Percentiles rank a stretch among this genome's conserved stretches.
These are phyloP conservation scores for Molossus alvarezi DNA, from an alignment of 2,797 vertebrate genomes.

Conservation along the genomic window DNA sequence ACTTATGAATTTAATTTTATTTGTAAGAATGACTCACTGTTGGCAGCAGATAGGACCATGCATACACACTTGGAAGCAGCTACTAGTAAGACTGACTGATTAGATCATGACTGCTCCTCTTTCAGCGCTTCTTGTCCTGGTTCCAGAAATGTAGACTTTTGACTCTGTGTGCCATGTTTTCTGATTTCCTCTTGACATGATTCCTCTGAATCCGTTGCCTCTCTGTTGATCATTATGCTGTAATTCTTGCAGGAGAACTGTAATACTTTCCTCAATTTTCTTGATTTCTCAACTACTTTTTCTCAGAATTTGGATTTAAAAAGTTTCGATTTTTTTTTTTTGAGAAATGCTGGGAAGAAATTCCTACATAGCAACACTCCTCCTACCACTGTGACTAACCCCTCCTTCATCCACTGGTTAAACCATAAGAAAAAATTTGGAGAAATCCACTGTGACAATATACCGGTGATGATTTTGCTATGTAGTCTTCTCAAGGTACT, in stretches of 20 bases:
- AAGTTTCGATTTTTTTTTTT: neutral
- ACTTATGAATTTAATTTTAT: conserved; percentile 13
- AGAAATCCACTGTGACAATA: neutral
- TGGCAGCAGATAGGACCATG: neutral
- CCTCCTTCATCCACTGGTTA: neutral
- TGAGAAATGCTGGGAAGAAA: neutral
- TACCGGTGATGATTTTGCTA: neutral
- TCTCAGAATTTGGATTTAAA: conserved; percentile 42
- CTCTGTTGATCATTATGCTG: neutral
- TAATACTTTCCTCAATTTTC: neutral
- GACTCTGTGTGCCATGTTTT: neutral
- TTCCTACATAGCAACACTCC: neutral
- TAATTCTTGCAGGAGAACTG: neutral
- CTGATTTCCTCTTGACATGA: neutral
- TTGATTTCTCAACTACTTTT: neutral
- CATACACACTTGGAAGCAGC: neutral
- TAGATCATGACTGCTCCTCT: fast-evolving
- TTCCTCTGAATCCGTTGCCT: neutral
- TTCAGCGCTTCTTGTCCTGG: neutral
- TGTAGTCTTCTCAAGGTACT: neutral
- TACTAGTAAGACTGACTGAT: neutral
- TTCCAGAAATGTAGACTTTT: neutral
- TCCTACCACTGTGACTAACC: neutral
- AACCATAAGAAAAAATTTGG: neutral
- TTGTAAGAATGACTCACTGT: neutral